Conservation (phyloP, 2,113 vertebrate genomes). For the Laticauda laticaudata region DNA sequence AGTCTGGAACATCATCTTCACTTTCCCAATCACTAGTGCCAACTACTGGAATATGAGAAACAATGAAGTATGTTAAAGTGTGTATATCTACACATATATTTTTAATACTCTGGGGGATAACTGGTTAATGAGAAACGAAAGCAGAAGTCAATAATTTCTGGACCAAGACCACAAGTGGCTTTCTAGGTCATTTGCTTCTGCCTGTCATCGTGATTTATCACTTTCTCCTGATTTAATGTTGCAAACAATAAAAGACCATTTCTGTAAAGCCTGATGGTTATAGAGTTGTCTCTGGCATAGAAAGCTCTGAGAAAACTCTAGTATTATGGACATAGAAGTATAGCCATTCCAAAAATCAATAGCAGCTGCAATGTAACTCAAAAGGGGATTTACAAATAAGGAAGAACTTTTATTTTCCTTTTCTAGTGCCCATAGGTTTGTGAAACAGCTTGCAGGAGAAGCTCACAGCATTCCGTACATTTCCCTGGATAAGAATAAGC, state of each 20-base stretch:
- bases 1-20: constrained; percentile 27
- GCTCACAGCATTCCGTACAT: not conserved
- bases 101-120: not conserved
- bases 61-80: not conserved
- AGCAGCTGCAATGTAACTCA: not conserved
- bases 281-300: not conserved
- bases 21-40: constrained; percentile 18
- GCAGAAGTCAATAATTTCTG: not conserved
- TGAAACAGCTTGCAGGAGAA: not conserved
- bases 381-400: not conserved
- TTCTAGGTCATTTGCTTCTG: not conserved
- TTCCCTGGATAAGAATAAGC: not conserved
- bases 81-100: not conserved
- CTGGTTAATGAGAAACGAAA: not conserved
- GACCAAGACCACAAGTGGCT: not conserved
- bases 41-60: not conserved
- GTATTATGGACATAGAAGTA: not conserved
- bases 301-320: not conserved
- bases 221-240: not conserved
- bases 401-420: not conserved
- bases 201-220: not conserved
- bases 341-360: not conserved
- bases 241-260: not conserved
- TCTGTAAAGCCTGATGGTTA: not conserved
- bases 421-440: not conserved